Conservation (phyloP, 2,888 invertebrate genomes). For the Antheraea assamensis region DNA sequence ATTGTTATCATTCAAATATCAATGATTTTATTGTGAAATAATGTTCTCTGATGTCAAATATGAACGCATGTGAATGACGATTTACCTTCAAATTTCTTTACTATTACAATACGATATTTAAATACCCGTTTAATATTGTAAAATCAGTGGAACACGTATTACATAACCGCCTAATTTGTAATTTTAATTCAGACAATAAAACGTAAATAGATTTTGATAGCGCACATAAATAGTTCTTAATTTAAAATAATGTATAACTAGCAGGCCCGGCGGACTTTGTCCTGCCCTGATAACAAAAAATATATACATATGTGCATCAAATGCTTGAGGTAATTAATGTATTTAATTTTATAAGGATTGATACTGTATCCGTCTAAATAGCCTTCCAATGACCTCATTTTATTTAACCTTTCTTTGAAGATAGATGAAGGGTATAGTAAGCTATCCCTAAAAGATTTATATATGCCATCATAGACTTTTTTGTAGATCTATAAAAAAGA, state of each 20-base stretch:
- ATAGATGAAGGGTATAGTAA: no score
- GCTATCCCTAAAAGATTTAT: no score
- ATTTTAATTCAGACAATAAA: neutral
- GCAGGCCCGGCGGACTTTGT: no score
- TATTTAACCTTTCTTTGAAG: no score
- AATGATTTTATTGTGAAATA: neutral
- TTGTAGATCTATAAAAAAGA: no score
- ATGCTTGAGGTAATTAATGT: no score
- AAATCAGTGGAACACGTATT: neutral
- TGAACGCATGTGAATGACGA: neutral
- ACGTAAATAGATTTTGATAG: neutral
- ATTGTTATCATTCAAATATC: neutral
- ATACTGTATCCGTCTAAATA: no score
- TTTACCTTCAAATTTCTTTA: neutral
- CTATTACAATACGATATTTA: neutral
- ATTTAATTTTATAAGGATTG: no score
- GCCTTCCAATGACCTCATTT: no score
- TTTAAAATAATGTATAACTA: neutral
- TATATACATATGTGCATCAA: no score
- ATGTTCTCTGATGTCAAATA: neutral
- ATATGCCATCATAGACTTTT: no score
- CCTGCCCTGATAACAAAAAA: no score
- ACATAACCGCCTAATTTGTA: neutral
- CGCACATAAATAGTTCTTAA: neutral
- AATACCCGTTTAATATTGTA: neutral